phyloP scores from a whole-genome alignment of 2,113 vertebrate genomes.

The Gorilla gorilla region DNA sequence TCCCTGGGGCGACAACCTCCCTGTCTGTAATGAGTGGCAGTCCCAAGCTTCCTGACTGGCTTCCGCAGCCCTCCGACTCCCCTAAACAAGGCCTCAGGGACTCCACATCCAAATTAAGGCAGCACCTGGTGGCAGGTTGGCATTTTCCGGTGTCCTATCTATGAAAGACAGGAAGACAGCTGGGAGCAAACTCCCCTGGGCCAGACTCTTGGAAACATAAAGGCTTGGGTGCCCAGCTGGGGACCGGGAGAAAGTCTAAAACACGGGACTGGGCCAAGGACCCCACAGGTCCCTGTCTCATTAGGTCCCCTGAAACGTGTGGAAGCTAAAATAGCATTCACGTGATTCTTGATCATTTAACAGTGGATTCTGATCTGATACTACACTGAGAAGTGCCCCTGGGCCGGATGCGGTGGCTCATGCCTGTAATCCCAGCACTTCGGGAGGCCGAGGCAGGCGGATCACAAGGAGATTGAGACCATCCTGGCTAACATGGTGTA shows the following conservation, averaged over 20 bases:
- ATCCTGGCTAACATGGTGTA: too few relatives aligned
- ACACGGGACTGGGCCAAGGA: fast-evolving
- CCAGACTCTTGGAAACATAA: fast-evolving
- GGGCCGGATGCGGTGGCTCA: too few relatives aligned
- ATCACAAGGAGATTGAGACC: too few relatives aligned
- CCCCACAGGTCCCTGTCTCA: background rate
- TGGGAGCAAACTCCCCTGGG: background rate
- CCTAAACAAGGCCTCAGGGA: conserved; percentile 44
- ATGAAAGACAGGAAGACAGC: background rate
- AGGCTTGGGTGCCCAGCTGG: fast-evolving
- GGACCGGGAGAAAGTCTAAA: background rate
- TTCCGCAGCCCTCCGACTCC: background rate
- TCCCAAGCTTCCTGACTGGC: background rate
- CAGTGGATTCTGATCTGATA: background rate
- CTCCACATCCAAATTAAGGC: background rate
- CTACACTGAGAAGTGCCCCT: background rate
- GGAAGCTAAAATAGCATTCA: fast-evolving
- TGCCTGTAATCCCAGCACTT: too few relatives aligned
- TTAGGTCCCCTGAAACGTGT: background rate
- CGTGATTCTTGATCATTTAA: fast-evolving
- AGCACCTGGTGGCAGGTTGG: background rate
- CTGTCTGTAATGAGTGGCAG: conserved; percentile 4
- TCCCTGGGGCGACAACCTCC: background rate
- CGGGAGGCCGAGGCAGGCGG: too few relatives aligned
- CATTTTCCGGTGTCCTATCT: background rate